Evolutionary conservation across 2,797 vertebrate genomes (phyloP), one percentile per base, ranked within the genome.

Genomic region (Bovichtus variegatus): DNA sequence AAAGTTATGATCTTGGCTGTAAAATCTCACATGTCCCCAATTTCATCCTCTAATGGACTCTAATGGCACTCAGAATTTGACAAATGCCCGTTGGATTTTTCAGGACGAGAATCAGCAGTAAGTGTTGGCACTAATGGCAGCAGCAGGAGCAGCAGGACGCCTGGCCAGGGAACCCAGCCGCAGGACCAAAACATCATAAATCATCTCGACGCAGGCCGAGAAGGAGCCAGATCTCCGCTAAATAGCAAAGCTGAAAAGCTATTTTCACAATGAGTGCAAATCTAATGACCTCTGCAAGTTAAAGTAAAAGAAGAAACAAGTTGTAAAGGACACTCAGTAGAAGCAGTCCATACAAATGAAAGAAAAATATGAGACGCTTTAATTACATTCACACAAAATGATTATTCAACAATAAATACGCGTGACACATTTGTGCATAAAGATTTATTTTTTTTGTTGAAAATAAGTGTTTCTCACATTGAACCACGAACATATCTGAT

Each of bases 401-500:
- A 6, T 0, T 0, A 19, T 13, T 9, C 46, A 36, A 44, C 16
- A 75, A 82, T 55, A 60, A 90, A 76, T 1, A 68, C 19, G 3
- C 67, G 1, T 0, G 72, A 87, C 71, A 83, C 62, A 4, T 64
- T 83, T 93, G 93, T 94, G 93, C 91, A 87, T 89, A 92, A 93
- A 92, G 90, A 78, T 93, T 93, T 92, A 90, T 91, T 93, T 81
- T 47, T 82, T 89, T 92, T 82, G 86, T 90, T 91, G 87, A 94
- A 94, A 92, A 93, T 91, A 93, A 86, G 89, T 92, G 90, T 91
- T 91, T 82, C 84, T 89, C 80, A 91, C 81, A 83, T 76, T 82
- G 74, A 82, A 83, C 90, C 85, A 88, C 85, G 83, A 85, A 90
- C 81, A 76, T 87, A 78, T 89, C 81, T 69, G 74, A 74, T 72